phyloP scores from a whole-genome alignment of 2,888 invertebrate species.

The Athalia cordata region DNA sequence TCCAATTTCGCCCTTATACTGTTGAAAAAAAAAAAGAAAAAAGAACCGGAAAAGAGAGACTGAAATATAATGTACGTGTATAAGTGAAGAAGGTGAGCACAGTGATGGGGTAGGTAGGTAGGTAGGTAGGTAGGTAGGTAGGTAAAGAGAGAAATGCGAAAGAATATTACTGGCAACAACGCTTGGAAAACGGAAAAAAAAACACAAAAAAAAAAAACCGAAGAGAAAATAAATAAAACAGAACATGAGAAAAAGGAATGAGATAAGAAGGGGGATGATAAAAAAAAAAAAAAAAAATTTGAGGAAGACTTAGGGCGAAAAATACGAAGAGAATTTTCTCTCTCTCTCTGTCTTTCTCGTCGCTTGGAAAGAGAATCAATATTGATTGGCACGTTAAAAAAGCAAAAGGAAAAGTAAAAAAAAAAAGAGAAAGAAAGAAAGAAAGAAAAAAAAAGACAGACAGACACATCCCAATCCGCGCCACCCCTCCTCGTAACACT shows the following conservation, averaged over 20 bases:
- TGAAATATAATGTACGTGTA: constrained; percentile 4
- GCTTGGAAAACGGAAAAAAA: not conserved
- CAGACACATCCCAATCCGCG: constrained; percentile 2
- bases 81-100: not conserved
- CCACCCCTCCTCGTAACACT: not conserved
- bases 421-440: no score
- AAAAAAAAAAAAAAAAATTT: not conserved
- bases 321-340: not conserved
- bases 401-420: not conserved
- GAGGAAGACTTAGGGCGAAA: constrained; percentile 5
- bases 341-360: not conserved
- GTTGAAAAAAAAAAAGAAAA: not conserved
- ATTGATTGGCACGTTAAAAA: constrained; percentile 35
- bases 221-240: constrained; percentile 9
- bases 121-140: not conserved
- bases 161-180: not conserved
- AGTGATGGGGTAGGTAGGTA: constrained; percentile 2
- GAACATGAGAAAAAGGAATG: not conserved
- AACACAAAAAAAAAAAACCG: not conserved
- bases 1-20: constrained; percentile 3
- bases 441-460: not conserved
- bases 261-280: constrained; percentile 2
- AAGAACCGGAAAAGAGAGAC: not conserved
- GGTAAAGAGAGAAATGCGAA: not conserved
- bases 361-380: constrained; percentile 25